Base-by-base conservation (phyloP, 2,888 invertebrate species). In the Drosophila diplacantha region DNA sequence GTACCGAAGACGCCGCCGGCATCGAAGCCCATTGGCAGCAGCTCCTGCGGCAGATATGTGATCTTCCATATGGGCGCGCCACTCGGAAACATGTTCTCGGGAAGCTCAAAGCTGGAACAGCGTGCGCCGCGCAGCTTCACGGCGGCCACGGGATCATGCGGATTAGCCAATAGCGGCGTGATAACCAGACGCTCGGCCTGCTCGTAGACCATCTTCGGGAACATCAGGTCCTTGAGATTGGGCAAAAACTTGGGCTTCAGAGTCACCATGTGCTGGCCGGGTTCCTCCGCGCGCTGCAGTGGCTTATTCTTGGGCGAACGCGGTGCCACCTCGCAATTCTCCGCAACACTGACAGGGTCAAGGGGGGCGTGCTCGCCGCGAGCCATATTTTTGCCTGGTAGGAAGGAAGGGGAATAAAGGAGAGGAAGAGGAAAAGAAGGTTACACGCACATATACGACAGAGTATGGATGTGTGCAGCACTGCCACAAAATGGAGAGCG, bases 231-330 rank as follows among this genome's bases (percentile, higher is more conserved):
- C 9, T 5, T 12, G 2, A 71, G 18, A 6, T 71, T 41, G 1
- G 71, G 71, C n/a, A 73, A 24, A 29, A 63, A 71, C 8, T 39
- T 39, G 3, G 72, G 39, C 3, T 35, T 32, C n/a, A 20, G 18
- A 7, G 16, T 11, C n/a, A 50, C 61, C 11, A 18, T 37, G 35
- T 29, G 53, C 4, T 14, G 14, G 20, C 2, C 12, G 18, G 18
- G 3, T 8, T 7, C 2, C 4, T 14, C 3, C 9, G 4, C 1
- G 0, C 22, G 12, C 16, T 5, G 5, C 5, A 8, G 2, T 1
- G 39, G 22, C 22, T 20, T 12, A 20, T 37, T 3, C 6, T 20
- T 20, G 38, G 7, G 14, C 6, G 16, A 7, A 12, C 38, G 20
- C 12, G 6, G 6, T 14, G 14, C 7, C 8, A n/a, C 3, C 34